phyloP scores from a whole-genome alignment of 2,888 invertebrate species.

The Lasioglossum pauxillum region DNA sequence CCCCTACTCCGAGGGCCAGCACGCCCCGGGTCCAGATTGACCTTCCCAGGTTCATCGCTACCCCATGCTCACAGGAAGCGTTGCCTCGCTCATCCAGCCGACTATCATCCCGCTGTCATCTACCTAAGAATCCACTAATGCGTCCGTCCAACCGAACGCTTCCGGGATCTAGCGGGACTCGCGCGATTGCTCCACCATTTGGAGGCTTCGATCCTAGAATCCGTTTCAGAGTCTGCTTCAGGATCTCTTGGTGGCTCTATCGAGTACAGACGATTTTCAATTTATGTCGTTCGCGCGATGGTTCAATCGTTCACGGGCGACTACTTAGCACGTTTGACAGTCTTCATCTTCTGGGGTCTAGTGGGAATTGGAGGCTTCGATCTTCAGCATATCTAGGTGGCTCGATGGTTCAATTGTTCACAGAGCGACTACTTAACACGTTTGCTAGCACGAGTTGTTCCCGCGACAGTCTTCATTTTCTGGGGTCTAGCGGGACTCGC shows the following conservation, averaged over 20 bases:
- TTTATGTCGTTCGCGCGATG: not conserved
- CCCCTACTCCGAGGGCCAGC: slow-evolving; percentile 76
- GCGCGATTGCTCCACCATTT: not conserved
- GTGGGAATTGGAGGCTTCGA: not conserved
- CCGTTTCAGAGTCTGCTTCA: no score
- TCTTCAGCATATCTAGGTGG: not conserved
- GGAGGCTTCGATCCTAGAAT: not conserved
- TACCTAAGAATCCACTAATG: not conserved
- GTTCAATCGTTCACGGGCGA: not conserved
- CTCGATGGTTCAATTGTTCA: not conserved
- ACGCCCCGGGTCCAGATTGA: slow-evolving; percentile 77
- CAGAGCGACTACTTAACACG: not conserved
- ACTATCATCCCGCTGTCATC: slow-evolving; percentile 41
- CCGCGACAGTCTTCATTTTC: no score
- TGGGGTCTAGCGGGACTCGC: no score
- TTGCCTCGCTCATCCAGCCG: slow-evolving; percentile 49
- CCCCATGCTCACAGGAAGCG: slow-evolving; percentile 78
- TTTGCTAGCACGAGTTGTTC: not conserved
- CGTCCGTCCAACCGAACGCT: not conserved
- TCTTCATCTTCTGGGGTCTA: no score
- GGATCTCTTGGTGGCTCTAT: not conserved
- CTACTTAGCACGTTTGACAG: not conserved
- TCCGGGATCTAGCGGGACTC: not conserved
- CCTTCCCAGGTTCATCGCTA: slow-evolving; percentile 81
- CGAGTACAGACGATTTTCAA: not conserved